These are phyloP conservation scores for Actinemys pallida DNA, from an alignment of 2,113 vertebrate species.

Conservation along the genomic window DNA sequence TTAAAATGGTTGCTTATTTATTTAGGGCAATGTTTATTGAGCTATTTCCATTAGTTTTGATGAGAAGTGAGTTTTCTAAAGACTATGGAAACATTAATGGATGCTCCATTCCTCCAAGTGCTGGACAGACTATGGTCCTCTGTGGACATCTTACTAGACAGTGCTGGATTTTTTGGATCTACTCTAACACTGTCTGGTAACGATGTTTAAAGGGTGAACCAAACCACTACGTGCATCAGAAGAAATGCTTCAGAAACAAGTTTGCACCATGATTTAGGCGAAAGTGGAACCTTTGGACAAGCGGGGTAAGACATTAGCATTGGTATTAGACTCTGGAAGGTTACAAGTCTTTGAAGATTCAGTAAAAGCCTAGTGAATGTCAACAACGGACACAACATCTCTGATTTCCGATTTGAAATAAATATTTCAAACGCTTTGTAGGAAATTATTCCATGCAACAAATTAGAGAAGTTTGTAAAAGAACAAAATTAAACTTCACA, in stretches of 20 bases:
- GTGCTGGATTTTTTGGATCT: conserved; percentile 94
- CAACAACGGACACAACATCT: background rate
- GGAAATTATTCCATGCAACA: accelerated
- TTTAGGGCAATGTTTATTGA: background rate
- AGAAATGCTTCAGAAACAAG: background rate
- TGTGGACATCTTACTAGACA: conserved; percentile 99
- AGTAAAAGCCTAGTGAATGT: background rate
- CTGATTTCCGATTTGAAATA: background rate
- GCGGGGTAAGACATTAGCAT: conserved; percentile 23
- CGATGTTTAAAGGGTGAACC: conserved; percentile 97
- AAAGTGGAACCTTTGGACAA: background rate
- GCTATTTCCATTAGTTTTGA: background rate
- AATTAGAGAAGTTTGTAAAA: background rate
- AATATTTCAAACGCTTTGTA: background rate
- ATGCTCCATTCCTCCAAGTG: background rate
- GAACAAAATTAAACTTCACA: background rate
- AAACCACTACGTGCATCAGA: conserved; percentile 33
- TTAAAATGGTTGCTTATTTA: accelerated
- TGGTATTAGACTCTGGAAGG: accelerated
- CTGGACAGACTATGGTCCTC: conserved; percentile 78
- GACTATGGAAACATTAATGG: background rate
- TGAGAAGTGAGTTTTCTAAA: background rate
- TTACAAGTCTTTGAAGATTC: background rate
- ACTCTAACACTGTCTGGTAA: conserved; percentile 99
- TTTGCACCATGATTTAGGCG: background rate